Percentiles rank a stretch among this genome's conserved stretches.
Evolutionary conservation across 2,113 vertebrate species (phyloP).

Genomic region (Oryzias celebensis): DNA sequence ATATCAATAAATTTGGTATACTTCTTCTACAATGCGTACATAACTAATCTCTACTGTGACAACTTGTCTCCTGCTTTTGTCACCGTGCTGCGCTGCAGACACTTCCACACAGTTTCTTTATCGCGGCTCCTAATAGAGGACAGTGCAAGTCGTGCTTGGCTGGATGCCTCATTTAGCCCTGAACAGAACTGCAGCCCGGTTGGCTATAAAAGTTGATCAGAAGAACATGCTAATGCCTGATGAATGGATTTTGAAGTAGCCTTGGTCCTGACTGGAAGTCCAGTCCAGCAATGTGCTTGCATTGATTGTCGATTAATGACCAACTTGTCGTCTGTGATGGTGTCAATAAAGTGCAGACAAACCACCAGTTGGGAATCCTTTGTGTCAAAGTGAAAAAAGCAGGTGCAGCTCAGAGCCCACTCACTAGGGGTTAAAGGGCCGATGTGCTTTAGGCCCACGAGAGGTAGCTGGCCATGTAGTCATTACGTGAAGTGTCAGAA

Average conservation of each 20-base stretch:
- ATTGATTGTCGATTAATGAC: constrained; percentile 74
- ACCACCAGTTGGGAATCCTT: constrained; percentile 25
- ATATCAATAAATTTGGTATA: constrained; percentile 37
- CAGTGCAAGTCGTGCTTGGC: constrained; percentile 35
- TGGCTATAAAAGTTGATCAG: constrained; percentile 28
- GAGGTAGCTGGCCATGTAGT: constrained; percentile 56
- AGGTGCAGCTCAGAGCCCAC: constrained; percentile 22
- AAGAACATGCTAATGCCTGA: constrained; percentile 12
- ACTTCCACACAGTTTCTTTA: constrained; percentile 21
- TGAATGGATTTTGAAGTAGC: constrained; percentile 23
- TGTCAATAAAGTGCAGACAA: constrained; percentile 58
- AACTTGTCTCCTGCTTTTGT: constrained; percentile 14
- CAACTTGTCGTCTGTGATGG: constrained; percentile 27
- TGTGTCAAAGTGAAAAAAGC: constrained; percentile 24
- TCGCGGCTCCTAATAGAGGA: constrained; percentile 46
- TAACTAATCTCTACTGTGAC: constrained; percentile 32
- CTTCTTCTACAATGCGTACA: constrained; percentile 18
- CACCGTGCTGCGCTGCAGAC: constrained; percentile 23
- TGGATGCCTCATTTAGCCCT: constrained; percentile 28
- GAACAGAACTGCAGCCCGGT: constrained; percentile 10
- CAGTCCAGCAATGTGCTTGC: constrained; percentile 65
- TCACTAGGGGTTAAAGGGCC: constrained; percentile 50
- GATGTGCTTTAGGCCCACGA: constrained; percentile 51
- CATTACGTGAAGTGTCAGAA: constrained; percentile 47
- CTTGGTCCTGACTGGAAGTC: constrained; percentile 50